Evolutionary conservation across 2,113 vertebrate species (phyloP).

Genomic region (Oncorhynchus masou): DNA sequence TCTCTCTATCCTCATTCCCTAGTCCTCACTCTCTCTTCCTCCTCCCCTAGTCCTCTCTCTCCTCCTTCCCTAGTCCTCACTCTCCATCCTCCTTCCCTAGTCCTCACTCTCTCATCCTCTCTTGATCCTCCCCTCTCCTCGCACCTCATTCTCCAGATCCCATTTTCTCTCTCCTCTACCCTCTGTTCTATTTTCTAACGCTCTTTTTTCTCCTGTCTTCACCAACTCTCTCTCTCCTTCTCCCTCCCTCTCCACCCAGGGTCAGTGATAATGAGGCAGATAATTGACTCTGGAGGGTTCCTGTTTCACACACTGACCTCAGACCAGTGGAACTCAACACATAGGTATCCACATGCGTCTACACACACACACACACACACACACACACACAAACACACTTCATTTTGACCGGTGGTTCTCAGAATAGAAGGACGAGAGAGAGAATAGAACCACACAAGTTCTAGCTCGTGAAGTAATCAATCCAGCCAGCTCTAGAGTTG

Average conservation of each 20-base stretch:
- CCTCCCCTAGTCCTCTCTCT: too few species aligned
- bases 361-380: too few species aligned
- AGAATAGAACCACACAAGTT: conserved; percentile 52
- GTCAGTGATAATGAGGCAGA: not conserved
- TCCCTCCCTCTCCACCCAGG: not conserved
- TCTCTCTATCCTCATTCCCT: too few species aligned
- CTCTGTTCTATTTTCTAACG: not conserved
- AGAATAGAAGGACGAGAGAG: conserved; percentile 52
- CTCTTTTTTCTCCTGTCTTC: not conserved
- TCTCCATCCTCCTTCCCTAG: too few species aligned
- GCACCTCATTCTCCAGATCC: too few species aligned
- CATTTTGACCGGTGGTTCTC: too few species aligned
- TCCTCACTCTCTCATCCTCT: too few species aligned
- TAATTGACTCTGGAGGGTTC: conserved; percentile 9
- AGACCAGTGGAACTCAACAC: conserved; percentile 18
- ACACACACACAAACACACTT: too few species aligned
- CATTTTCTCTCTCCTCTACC: not conserved
- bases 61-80: too few species aligned
- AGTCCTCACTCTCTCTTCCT: too few species aligned
- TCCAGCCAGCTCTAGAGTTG: conserved; percentile 86
- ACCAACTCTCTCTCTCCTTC: not conserved
- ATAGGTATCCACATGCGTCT: conserved; percentile 43
- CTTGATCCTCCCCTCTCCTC: too few species aligned
- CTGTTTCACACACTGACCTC: conserved; percentile 20
- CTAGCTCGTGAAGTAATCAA: conserved; percentile 86